These are phyloP conservation scores for Anniella stebbinsi DNA, from an alignment of 2,797 vertebrate genomes.

Conservation along the genomic window DNA sequence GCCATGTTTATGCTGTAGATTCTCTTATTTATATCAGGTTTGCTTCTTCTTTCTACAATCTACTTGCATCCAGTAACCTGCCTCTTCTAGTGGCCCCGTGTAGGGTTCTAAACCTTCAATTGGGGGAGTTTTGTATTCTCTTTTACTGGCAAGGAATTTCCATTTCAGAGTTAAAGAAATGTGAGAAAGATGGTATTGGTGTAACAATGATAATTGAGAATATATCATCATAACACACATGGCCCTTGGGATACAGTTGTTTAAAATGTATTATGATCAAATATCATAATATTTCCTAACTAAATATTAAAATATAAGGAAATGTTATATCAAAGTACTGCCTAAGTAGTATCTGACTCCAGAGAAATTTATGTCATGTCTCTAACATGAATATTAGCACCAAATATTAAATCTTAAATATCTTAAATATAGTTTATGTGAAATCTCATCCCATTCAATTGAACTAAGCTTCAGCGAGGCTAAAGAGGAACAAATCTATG, in stretches of 20 bases:
- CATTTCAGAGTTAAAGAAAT: neutral
- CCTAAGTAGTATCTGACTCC: neutral
- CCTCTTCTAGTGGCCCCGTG: neutral
- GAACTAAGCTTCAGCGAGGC: neutral
- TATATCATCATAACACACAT: neutral
- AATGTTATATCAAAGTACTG: neutral
- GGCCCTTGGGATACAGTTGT: neutral
- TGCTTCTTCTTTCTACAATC: neutral
- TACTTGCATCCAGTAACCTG: too few species aligned
- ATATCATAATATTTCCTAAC: neutral
- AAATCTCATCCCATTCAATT: neutral
- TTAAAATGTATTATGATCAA: neutral
- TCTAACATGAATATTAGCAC: neutral
- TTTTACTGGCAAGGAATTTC: conserved; percentile 1
- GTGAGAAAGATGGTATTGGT: neutral
- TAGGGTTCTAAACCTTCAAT: neutral
- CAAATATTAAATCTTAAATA: too few species aligned
- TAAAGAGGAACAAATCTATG: neutral
- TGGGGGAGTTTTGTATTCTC: neutral
- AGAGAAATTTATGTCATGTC: neutral
- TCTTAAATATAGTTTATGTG: neutral
- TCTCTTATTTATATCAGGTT: neutral
- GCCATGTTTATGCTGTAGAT: neutral
- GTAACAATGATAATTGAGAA: neutral
- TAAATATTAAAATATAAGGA: neutral